phyloP scores from a whole-genome alignment of 2,797 vertebrate species.

The Anabas testudineus region DNA sequence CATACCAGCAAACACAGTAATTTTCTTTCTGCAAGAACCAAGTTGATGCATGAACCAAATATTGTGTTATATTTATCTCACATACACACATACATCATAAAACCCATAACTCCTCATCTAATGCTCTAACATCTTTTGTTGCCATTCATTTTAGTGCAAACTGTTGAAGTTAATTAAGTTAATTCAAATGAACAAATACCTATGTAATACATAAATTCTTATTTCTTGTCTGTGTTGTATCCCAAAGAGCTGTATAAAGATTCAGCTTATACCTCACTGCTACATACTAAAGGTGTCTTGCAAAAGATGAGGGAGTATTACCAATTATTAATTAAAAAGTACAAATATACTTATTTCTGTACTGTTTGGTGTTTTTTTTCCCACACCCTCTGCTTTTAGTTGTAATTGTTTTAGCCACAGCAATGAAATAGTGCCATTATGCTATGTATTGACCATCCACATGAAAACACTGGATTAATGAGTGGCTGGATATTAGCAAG shows the following conservation, averaged over 20 bases:
- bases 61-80: neutral
- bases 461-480: conserved; percentile 66
- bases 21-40: conserved; percentile 12
- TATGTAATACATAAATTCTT: neutral
- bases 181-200: conserved; percentile 15
- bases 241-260: neutral
- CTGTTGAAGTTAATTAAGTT: too few relatives aligned
- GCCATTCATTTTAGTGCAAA: too few relatives aligned
- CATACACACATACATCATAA: neutral
- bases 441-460: conserved; percentile 52
- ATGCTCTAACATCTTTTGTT: too few relatives aligned
- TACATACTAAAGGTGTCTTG: conserved; percentile 10
- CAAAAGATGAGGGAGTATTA: conserved; percentile 17
- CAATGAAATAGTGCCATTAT: conserved; percentile 62
- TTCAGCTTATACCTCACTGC: neutral
- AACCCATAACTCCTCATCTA: too few relatives aligned
- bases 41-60: conserved; percentile 5
- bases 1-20: conserved; percentile 6
- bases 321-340: conserved; percentile 36
- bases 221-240: conserved; percentile 5
- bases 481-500: conserved; percentile 41
- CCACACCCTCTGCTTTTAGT: conserved; percentile 49
- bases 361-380: conserved; percentile 34
- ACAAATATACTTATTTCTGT: conserved; percentile 19
- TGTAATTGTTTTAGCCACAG: conserved; percentile 47